Evolutionary conservation across 2,797 vertebrate genomes (phyloP).

Genomic region (Clarias platycephalus): DNA sequence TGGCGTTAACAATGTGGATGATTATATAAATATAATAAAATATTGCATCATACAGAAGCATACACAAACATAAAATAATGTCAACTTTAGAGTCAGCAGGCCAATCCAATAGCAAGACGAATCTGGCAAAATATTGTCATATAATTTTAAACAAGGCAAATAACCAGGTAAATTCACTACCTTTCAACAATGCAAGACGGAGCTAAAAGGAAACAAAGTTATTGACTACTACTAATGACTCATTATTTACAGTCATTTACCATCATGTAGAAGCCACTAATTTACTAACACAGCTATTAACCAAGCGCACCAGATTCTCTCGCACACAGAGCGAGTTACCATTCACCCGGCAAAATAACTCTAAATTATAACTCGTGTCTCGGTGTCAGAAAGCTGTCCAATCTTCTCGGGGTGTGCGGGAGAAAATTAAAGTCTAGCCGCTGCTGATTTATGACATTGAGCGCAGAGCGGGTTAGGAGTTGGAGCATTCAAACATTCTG

Average conservation of each 20-base stretch:
- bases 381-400: constrained; percentile 30
- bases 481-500: constrained; percentile 26
- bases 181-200: constrained; percentile 25
- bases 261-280: constrained; percentile 12
- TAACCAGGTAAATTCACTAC: background rate
- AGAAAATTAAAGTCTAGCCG: constrained; percentile 46
- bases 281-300: constrained; percentile 27
- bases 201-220: background rate
- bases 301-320: constrained; percentile 3
- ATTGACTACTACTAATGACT: constrained; percentile 37
- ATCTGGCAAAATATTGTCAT: background rate
- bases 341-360: constrained; percentile 29
- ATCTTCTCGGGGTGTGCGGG: constrained; percentile 36
- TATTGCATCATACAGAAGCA: background rate
- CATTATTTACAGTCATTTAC: constrained; percentile 11
- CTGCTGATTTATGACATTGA: constrained; percentile 46
- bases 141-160: background rate
- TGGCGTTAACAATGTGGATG: too few relatives aligned
- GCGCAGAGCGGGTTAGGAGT: constrained; percentile 26
- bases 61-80: background rate
- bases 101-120: background rate
- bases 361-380: constrained; percentile 44
- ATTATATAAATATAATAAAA: background rate
- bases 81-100: background rate
- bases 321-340: background rate